Evolutionary conservation across 2,888 invertebrate genomes (phyloP), one percentile per base, ranked within the genome.

Genomic region (Auanema sp.): DNA sequence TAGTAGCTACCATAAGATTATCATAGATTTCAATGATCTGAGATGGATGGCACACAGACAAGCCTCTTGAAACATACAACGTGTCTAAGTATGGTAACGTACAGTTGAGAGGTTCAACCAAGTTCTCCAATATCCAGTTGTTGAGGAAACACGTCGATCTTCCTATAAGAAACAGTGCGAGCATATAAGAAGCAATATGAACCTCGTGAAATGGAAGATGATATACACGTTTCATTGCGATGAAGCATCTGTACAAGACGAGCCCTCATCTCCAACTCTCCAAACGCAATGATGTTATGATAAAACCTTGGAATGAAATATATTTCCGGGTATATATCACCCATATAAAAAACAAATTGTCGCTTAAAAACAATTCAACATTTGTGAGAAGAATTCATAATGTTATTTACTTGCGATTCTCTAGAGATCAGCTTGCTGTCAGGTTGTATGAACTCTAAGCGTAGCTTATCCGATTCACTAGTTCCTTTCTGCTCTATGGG

Each of bases 281-380:
- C 62, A 3, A 62, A 11, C n/a, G 56, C 49, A 18, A 49, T 50
- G 18, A 21, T 23, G 12, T 56, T 62, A 10, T 50, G 14, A 25
- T 62, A 62, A 23, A 62, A 18, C 4, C 62, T 25, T n/a, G 62
- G 62, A 57, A 49, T 57, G 43, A 62, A 52, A 43, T 56, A 56
- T 14, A 57, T 62, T 51, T 62, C 62, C 16, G 56, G 62, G 18
- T 57, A 57, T 14, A 51, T 25, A 18, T 62, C 62, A 6, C 62
- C 62, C 11, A 62, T 23, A 23, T 62, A 62, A 18, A 62, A 47
- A 4, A 62, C 62, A 50, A 57, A 56, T 24, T 61, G 61, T 47
- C 41, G 49, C 61, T 61, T 40, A 44, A 61, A 10, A 23, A 41
- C 10, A 16, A 10, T 41, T 8, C 4, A 47, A 21, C 4, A 47